Percentiles rank a stretch among this genome's conserved stretches.
Evolutionary conservation across 2,797 vertebrate species (phyloP).

Genomic region (Mionectes olivaceus): DNA sequence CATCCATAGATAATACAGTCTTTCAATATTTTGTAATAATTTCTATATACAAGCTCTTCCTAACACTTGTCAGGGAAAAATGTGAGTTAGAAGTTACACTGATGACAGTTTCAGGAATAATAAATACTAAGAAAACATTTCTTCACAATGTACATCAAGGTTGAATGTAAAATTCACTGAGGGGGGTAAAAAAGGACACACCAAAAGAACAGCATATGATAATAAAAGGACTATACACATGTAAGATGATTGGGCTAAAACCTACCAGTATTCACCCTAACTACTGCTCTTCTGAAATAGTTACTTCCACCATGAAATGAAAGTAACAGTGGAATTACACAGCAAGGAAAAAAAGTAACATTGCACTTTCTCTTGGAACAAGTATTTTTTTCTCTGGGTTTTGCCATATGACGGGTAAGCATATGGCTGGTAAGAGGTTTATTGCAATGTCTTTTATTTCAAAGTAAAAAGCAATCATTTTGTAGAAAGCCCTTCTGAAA

Average conservation of each 20-base stretch:
- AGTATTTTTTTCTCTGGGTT: neutral
- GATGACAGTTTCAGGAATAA: neutral
- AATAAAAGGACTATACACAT: neutral
- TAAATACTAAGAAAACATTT: neutral
- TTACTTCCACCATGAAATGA: neutral
- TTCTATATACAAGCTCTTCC: neutral
- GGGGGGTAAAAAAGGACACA: neutral
- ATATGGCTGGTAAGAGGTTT: neutral
- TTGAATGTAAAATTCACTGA: neutral
- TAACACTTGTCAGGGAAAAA: neutral
- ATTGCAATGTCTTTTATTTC: neutral
- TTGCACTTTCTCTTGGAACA: neutral
- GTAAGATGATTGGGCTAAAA: neutral
- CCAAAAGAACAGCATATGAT: neutral
- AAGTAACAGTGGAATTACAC: neutral
- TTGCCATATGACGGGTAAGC: neutral
- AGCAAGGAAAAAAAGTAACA: neutral
- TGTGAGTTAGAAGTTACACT: neutral
- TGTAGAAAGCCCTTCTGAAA: neutral
- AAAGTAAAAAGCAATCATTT: neutral
- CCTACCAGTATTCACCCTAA: neutral
- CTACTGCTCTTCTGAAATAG: neutral
- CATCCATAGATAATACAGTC: neutral
- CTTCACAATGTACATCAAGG: neutral
- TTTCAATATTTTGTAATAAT: neutral